Evolutionary conservation across 2,797 vertebrate species (phyloP).

Genomic region (Helarctos malayanus): DNA sequence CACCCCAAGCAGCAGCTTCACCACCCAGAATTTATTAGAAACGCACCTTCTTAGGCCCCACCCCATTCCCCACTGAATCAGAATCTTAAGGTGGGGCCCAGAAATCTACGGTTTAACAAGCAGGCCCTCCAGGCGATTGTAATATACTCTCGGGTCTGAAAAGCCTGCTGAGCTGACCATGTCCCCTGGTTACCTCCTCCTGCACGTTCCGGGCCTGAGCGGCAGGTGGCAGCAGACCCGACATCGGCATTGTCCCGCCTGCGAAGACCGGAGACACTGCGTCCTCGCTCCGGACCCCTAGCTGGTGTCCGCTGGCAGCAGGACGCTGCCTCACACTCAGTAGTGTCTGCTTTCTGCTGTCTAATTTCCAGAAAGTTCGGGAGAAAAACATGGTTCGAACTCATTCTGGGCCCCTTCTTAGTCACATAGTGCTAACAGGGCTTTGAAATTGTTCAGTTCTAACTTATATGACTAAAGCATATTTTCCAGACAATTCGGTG

Average conservation of each 20-base stretch:
- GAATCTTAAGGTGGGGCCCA: background rate
- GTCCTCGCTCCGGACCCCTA: fast-evolving
- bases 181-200: background rate
- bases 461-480: background rate
- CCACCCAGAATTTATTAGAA: background rate
- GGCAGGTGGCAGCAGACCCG: constrained; percentile 12
- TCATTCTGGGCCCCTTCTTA: background rate
- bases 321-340: background rate
- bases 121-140: background rate
- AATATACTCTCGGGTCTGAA: background rate
- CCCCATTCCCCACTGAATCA: background rate
- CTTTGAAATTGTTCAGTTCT: constrained; percentile 1
- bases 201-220: background rate
- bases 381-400: background rate
- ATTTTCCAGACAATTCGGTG: background rate
- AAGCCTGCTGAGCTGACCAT: background rate
- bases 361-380: background rate
- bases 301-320: background rate
- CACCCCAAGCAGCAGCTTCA: background rate
- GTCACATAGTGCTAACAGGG: background rate
- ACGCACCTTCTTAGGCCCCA: background rate
- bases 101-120: background rate
- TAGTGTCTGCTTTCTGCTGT: constrained; percentile 36
- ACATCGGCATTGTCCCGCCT: fast-evolving
- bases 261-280: background rate